Base-by-base conservation (phyloP, 2,113 vertebrate species). In the Chitala chitala region DNA sequence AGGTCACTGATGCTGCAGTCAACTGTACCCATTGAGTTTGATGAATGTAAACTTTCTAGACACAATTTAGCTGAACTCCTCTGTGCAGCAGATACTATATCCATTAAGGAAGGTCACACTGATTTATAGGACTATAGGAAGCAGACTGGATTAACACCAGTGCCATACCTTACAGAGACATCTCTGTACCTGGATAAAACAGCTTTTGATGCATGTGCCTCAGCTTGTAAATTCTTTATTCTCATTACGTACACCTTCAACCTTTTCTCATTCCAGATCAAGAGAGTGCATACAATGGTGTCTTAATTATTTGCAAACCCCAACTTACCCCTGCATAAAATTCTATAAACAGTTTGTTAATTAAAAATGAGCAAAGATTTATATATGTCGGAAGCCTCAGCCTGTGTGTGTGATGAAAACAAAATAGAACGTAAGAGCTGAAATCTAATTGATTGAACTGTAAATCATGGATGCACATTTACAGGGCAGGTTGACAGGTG, bases 291-390 rank as follows among this genome's bases (percentile, higher is more conserved):
- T 68, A 68, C 44, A 40, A 54, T 38, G n/a, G 5, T 33, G 48
- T 51, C 46, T 53, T 70, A 51, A 70, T 53, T 31, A 70, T 22
- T 70, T 70, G 68, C 36, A 29, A 46, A 20, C 68, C 51, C 26
- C 1, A 51, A 33, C 69, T 51, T 40, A 17, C 69, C 50, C 69
- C 38, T 24, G 9, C 22, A 36, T 55, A 20, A 31, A 9, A 48
- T 51, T 55, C 38, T 29, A 71, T 71, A 33, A 55, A 53, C 55
- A 31, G 7, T 9, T 10, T 33, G 12, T 53, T 71, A 55, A 24
- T 71, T 71, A 31, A 71, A 55, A 38, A 55, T 71, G 69, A 40
- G 33, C 48, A 53, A 55, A 55, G 69, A 54, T 71, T 55, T 53
- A 54, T 71, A 36, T 8, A n/a, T 54, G 69, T 36, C 48, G n/a